A percentile compares a stretch with the other conserved stretches of the same genome.
phyloP scores from a whole-genome alignment of 2,888 invertebrate species.

The Deilephila porcellus region DNA sequence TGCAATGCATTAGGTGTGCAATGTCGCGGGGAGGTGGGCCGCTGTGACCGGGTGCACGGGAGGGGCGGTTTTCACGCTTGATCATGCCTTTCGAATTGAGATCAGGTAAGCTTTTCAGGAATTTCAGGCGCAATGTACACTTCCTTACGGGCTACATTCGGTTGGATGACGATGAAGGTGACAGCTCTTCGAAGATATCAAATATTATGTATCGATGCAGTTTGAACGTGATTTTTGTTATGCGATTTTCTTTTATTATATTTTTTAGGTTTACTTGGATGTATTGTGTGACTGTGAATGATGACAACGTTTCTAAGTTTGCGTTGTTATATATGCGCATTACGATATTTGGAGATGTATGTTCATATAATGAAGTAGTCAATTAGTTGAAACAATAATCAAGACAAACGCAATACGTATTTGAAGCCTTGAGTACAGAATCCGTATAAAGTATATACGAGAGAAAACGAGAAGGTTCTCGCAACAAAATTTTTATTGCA shows the following conservation, averaged over 20 bases:
- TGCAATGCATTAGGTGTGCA: slow-evolving; percentile 66
- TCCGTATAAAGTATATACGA: too few species aligned
- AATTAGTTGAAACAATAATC: not conserved
- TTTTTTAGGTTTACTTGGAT: not conserved
- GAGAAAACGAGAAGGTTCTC: not conserved
- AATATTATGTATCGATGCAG: not conserved
- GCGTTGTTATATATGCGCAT: not conserved
- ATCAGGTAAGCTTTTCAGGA: slow-evolving; percentile 75
- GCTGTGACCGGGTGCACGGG: slow-evolving; percentile 72
- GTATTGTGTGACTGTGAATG: not conserved
- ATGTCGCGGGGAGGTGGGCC: slow-evolving; percentile 68
- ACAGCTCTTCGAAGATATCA: not conserved
- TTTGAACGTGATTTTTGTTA: not conserved
- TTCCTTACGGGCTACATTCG: slow-evolving; percentile 40
- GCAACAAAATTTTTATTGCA: not conserved
- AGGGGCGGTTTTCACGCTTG: slow-evolving; percentile 73
- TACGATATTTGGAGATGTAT: not conserved
- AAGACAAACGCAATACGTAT: not conserved
- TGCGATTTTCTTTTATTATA: not conserved
- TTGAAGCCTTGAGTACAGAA: not conserved
- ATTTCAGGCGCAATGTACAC: slow-evolving; percentile 43
- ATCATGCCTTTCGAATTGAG: slow-evolving; percentile 81
- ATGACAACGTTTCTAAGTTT: not conserved
- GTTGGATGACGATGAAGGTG: slow-evolving; percentile 25
- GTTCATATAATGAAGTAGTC: not conserved